Percentiles rank a stretch among this genome's conserved stretches.
phyloP scores from a whole-genome alignment of 2,797 vertebrate genomes.

The Falco peregrinus region DNA sequence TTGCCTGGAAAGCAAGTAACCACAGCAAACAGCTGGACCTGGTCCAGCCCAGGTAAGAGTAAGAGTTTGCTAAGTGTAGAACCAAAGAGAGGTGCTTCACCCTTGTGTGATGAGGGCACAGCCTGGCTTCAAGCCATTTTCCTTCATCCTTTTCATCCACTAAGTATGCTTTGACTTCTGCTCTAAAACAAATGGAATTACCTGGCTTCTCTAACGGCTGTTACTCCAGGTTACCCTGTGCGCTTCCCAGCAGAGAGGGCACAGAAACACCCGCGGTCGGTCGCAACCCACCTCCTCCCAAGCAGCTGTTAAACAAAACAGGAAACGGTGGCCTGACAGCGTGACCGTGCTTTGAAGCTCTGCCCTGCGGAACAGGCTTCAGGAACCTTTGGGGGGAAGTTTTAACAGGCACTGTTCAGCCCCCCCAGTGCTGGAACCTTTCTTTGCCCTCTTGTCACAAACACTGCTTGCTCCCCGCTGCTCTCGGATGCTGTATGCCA shows the following conservation, averaged over 20 bases:
- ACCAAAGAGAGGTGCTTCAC: background rate
- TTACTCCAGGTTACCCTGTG: background rate
- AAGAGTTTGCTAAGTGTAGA: background rate
- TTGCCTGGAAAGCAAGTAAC: background rate
- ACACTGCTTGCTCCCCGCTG: background rate
- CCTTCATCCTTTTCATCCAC: background rate
- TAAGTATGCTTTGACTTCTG: background rate
- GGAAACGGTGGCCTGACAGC: background rate
- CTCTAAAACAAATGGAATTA: background rate
- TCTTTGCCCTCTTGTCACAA: background rate
- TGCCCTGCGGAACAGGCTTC: background rate
- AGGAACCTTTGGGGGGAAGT: background rate
- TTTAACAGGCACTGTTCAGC: background rate
- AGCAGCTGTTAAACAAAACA: constrained; percentile 25
- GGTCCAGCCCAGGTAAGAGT: background rate
- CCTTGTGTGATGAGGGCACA: background rate
- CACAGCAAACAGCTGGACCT: background rate
- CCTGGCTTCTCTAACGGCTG: background rate
- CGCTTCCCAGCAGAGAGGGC: background rate
- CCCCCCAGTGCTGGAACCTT: background rate
- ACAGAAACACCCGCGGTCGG: background rate
- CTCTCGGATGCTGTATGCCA: fast-evolving
- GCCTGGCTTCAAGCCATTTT: background rate
- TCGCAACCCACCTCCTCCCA: background rate
- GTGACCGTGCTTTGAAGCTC: background rate